Evolutionary conservation across 2,888 invertebrate genomes (phyloP), one percentile per base, ranked within the genome.

Genomic region (Synanthedon andrenaeformis): DNA sequence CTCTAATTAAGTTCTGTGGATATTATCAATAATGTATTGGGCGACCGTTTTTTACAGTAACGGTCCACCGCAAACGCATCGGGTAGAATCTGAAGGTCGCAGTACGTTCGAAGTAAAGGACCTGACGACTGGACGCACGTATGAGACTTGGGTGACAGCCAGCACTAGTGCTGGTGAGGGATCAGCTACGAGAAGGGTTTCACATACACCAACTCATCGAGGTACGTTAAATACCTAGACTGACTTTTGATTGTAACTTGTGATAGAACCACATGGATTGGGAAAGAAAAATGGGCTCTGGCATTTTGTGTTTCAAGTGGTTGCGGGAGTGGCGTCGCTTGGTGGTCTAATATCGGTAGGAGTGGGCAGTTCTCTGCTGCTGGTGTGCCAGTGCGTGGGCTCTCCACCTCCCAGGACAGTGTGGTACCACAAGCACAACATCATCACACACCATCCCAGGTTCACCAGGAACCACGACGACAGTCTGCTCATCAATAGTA

Each of bases 261-360:
- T 35, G 28, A 35, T 28, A 6, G 28, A 5, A 28, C 2, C 19
- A n/a, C 3, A 3, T 2, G 2, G 3, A 19, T 23, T 23, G 23
- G 4, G 23, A 23, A 23, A 4, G 23, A 23, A 23, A 23, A 23
- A 23, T 23, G 23, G 23, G 23, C 4, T 23, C 19, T 19, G 19
- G 1, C 23, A 4, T 19, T 3, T 19, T 23, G 19, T 49, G 3
- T 49, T 49, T 49, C 5, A 71, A 91, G 92, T 90, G 57, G 89
- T 91, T 1, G 92, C 92, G 0, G 89, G 90, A 28, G 91, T 92
- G 10, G 89, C 90, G 0, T 91, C 91, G 12, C 88, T 92, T n/a
- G 90, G 91, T 0, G 86, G 83, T 0, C 60, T 66, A 0, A 64
- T 87, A n/a, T 79, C 83, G 1, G 80, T 79, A 0, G 84, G 84